Conservation (phyloP, 2,113 vertebrate species). For the Ptilorrhoa leucosticta region DNA sequence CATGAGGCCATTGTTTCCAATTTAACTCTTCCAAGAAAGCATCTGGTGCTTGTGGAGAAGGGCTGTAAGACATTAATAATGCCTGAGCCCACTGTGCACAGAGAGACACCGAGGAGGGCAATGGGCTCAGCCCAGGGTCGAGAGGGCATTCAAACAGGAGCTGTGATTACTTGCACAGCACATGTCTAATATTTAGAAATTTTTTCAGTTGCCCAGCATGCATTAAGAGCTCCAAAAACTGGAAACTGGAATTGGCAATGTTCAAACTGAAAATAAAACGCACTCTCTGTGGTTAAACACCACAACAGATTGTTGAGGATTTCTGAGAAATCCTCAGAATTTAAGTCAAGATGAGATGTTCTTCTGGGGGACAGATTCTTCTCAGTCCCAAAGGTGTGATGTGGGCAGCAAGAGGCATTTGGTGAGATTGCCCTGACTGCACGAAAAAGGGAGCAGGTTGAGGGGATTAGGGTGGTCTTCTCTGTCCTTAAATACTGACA, state of each 20-base stretch:
- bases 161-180: neutral
- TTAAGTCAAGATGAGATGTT: neutral
- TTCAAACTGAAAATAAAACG: neutral
- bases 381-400: neutral
- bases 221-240: neutral
- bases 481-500: neutral
- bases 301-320: neutral
- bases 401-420: neutral
- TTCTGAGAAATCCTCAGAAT: neutral
- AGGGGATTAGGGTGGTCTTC: neutral
- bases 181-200: neutral
- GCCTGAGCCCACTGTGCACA: neutral
- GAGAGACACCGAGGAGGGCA: neutral
- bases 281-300: neutral
- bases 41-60: neutral
- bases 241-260: neutral
- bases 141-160: neutral
- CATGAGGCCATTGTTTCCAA: neutral
- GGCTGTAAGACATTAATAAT: rapidly evolving
- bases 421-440: neutral
- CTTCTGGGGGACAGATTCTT: neutral
- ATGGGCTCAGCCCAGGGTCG: neutral
- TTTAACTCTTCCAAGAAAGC: neutral
- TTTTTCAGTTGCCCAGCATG: neutral
- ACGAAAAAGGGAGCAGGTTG: neutral